Evolutionary conservation across 2,113 vertebrate genomes (phyloP), one percentile per base, ranked within the genome.

Genomic region (Cinclus mexicanus): DNA sequence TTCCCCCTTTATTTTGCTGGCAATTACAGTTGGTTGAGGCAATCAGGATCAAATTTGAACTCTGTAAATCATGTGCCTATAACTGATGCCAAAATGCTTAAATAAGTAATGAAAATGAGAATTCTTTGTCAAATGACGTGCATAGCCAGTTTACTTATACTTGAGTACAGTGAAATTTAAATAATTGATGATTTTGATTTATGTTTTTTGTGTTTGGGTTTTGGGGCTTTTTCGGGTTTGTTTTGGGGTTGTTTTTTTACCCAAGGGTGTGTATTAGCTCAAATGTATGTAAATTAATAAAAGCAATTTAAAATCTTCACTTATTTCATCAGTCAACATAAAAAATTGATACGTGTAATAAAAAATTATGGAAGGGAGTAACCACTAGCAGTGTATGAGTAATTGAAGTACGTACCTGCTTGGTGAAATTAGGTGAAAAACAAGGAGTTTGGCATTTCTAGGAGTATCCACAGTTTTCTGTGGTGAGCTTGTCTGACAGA

Each of bases 41-140:
- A 96, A 93, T 97, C 85, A 52, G 85, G 86, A 96, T 96, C 85
- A 93, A 97, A 95, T 96, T 76, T 92, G 61, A 85, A 52, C 56
- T 93, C 87, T 78, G 68, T 74, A 79, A 93, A 93, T 89, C 89
- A 60, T 25, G 31, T 90, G 42, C 19, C 59, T 93, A 41, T 67
- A 88, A 95, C 77, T 77, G 94, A 87, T 56, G 39, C 42, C 64
- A 60, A 80, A 79, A 80, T 60, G 35, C 33, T 25, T 49, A 86
- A 68, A 85, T 71, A 53, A 69, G 28, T 83, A 83, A 91, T 33
- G 88, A 78, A 72, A 94, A 78, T 47, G 11, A 52, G 37, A 85
- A 91, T 93, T 96, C 79, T 80, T 8, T 25, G n/a, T 64, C 49
- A 89, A 83, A 76, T 25, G 13, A 33, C 69, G 4, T 37, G 37